Evolutionary conservation across 2,888 invertebrate genomes (phyloP), one percentile per base, ranked within the genome.

Genomic region (Lasius fuliginosus): DNA sequence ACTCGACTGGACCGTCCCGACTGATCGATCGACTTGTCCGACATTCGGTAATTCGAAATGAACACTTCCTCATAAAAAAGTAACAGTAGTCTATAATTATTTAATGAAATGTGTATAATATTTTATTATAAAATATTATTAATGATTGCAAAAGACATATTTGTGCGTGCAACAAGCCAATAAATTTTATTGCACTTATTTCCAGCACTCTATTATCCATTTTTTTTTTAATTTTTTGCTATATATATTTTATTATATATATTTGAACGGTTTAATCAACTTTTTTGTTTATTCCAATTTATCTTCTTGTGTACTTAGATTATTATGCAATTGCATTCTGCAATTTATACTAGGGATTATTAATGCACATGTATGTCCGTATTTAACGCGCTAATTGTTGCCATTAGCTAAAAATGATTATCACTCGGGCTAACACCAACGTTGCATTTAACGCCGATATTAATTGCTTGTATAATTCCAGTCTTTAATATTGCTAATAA

Each of bases 11-110:
- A 77, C 56, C 1, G n/a, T 68, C 12, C n/a, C 53, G 53, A 30
- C 18, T n/a, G 46, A 82, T 81, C 77, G 58, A 74, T 87, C 12
- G 58, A 30, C 23, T 75, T 56, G 40, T 76, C 36, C 73, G 11
- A 79, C 46, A 60, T 6, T 77, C 27, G 15, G 53, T n/a, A 76
- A 76, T 76, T 69, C 46, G 11, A 58, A 79, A 18, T 12, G 60
- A 46, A 81, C 46, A 81, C 3, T 81, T 18, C 36, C 36, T 60
- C 27, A n/a, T 23, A 0, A n/a, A 56, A 40, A 53, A n/a, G 33
- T 46, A 62, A 67, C 36, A 62, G 46, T 18, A 58, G 40, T 74
- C 2, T 1, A 49, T 2, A 64, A 64, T 53, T 53, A 33, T 12
- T 23, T 65, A 8, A 5, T 15, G 1, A 75, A 3, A 27, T 27